Evolutionary conservation across 1,140 invertebrate genomes (phyloP).

Genomic region (Samia ricini): DNA sequence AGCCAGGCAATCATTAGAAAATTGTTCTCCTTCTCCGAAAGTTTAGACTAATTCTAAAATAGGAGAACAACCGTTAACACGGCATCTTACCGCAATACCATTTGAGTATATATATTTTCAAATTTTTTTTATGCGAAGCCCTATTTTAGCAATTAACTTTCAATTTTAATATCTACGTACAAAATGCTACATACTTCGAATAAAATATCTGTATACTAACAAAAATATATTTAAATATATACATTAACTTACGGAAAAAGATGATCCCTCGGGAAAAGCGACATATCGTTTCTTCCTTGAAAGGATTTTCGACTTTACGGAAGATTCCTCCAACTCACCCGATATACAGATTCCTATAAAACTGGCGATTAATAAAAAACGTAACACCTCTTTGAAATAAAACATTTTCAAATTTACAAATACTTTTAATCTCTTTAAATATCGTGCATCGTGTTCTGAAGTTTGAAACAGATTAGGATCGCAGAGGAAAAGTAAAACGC

Average conservation of each 20-base stretch:
- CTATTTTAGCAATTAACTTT: too few species aligned
- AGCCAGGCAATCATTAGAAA: too few species aligned
- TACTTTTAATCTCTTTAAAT: slow-evolving; percentile 2
- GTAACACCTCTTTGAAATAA: not conserved
- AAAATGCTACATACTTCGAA: too few species aligned
- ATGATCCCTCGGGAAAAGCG: slow-evolving; percentile 85
- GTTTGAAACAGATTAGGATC: slow-evolving; percentile 6
- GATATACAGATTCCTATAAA: not conserved
- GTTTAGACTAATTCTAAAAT: too few species aligned
- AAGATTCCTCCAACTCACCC: not conserved
- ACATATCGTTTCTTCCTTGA: slow-evolving; percentile 82
- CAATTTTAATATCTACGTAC: too few species aligned
- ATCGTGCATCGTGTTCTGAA: slow-evolving; percentile 4
- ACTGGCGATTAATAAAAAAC: not conserved
- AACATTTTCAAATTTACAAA: slow-evolving; percentile 1
- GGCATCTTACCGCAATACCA: too few species aligned
- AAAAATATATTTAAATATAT: not conserved
- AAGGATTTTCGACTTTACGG: slow-evolving; percentile 43
- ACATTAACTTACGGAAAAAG: slow-evolving; percentile 81
- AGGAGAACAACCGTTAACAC: too few species aligned
- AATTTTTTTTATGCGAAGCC: too few species aligned
- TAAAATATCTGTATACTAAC: too few species aligned
- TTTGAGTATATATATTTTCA: too few species aligned
- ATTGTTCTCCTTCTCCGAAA: too few species aligned
- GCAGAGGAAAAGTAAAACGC: slow-evolving; percentile 1